Evolutionary conservation across 2,888 invertebrate genomes (phyloP).

Genomic region (Drosophila sordidula): DNA sequence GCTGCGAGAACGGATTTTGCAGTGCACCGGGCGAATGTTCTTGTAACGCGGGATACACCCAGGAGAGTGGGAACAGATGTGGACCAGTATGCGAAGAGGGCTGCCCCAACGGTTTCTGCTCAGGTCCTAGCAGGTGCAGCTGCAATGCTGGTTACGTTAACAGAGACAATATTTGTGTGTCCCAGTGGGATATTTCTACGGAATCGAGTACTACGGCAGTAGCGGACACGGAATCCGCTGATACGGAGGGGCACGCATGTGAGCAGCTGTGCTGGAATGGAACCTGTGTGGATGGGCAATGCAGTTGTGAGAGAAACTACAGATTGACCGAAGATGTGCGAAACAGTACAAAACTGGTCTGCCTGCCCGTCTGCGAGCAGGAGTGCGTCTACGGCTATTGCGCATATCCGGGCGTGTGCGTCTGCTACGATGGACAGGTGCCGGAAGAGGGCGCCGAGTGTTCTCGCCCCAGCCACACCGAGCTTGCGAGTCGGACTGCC

Average conservation of each 20-base stretch:
- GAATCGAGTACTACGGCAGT: background rate
- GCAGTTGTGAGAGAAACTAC: slow-evolving; percentile 38
- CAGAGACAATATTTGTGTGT: slow-evolving; percentile 14
- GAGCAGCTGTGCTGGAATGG: slow-evolving; percentile 49
- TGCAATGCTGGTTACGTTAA: slow-evolving; percentile 28
- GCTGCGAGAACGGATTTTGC: slow-evolving; percentile 42
- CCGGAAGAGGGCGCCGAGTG: slow-evolving; percentile 37
- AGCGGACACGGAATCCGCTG: background rate
- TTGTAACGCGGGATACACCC: slow-evolving; percentile 24
- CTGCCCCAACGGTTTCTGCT: slow-evolving; percentile 33
- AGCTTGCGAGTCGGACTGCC: slow-evolving; percentile 7
- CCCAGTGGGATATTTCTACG: background rate
- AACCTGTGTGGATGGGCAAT: slow-evolving; percentile 43
- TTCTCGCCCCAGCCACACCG: background rate
- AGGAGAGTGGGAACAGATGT: slow-evolving; percentile 12
- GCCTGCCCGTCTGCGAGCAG: slow-evolving; percentile 50
- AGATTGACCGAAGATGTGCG: slow-evolving; percentile 19
- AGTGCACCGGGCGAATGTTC: slow-evolving; percentile 21
- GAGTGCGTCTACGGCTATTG: slow-evolving; percentile 54
- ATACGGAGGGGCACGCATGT: slow-evolving; percentile 9
- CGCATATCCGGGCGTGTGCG: slow-evolving; percentile 40
- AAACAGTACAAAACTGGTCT: slow-evolving; percentile 15
- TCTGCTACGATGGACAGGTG: slow-evolving; percentile 37
- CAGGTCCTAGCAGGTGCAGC: slow-evolving; percentile 27
- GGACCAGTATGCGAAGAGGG: slow-evolving; percentile 10